phyloP scores from a whole-genome alignment of 2,888 invertebrate species.

The Euplexia lucipara region DNA sequence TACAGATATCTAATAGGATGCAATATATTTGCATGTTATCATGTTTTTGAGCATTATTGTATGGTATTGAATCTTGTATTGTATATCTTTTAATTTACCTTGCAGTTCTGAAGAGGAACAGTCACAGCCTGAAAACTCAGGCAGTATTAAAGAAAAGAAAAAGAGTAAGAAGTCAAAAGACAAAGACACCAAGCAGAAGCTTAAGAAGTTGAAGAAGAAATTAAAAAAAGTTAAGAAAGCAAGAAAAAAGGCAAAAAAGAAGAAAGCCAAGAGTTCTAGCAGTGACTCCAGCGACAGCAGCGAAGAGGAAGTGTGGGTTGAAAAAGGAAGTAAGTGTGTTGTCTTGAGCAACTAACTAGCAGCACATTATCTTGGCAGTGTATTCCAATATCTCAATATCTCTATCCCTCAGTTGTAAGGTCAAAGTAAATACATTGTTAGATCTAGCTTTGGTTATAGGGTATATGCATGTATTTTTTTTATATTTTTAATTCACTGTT shows the following conservation, averaged over 20 bases:
- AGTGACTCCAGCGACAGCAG: constrained; percentile 79
- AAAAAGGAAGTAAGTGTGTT: constrained; percentile 92
- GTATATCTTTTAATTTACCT: too few relatives aligned
- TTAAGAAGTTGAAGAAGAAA: constrained; percentile 90
- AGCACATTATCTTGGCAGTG: too few relatives aligned
- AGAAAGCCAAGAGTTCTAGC: constrained; percentile 82
- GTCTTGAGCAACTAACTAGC: too few relatives aligned
- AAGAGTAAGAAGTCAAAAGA: constrained; percentile 86
- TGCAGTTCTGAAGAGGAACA: constrained; percentile 87
- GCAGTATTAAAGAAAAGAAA: constrained; percentile 85
- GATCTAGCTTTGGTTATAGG: too few relatives aligned
- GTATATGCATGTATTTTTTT: too few relatives aligned
- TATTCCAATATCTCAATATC: too few relatives aligned
- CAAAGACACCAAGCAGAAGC: constrained; percentile 89
- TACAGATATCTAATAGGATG: background rate
- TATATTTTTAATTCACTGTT: too few relatives aligned
- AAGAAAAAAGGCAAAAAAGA: constrained; percentile 89
- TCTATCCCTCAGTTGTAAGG: too few relatives aligned
- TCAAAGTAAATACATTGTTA: too few relatives aligned
- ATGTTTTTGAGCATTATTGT: too few relatives aligned
- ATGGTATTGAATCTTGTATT: too few relatives aligned
- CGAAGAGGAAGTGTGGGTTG: constrained; percentile 93
- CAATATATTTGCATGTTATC: background rate
- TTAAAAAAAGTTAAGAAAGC: constrained; percentile 89
- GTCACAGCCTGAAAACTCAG: constrained; percentile 74